Percentiles rank a stretch among this genome's conserved stretches.
These are phyloP conservation scores for Aphis craccivora DNA, from an alignment of 1,140 invertebrate genomes.

Conservation along the genomic window DNA sequence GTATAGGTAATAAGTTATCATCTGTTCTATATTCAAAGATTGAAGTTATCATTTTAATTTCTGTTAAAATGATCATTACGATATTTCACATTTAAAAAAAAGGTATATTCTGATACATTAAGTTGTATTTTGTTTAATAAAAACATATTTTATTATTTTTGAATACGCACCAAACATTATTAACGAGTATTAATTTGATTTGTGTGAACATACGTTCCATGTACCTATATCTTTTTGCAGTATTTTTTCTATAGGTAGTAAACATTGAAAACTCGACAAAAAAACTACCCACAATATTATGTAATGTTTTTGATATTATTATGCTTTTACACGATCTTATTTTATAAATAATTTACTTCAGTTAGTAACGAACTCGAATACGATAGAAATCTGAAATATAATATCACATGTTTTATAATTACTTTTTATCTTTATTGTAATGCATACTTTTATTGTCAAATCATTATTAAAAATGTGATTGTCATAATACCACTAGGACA, in stretches of 20 bases:
- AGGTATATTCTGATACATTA: background rate
- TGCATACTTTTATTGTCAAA: constrained; percentile 12
- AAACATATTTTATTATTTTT: background rate
- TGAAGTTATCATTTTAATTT: background rate
- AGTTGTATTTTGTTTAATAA: no score
- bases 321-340: background rate
- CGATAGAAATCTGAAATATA: background rate
- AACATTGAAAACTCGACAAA: background rate
- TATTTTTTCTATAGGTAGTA: background rate
- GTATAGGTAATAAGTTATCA: no score
- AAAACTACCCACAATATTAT: background rate
- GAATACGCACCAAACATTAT: background rate
- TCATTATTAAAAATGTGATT: constrained; percentile 1
- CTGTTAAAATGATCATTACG: background rate
- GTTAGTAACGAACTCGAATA: background rate
- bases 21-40: background rate
- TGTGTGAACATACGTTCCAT: background rate
- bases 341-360: background rate
- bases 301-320: background rate
- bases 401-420: background rate
- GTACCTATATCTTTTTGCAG: background rate
- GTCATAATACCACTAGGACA: background rate
- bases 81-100: background rate
- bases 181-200: background rate
- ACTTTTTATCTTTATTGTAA: background rate